Evolutionary conservation across 2,888 invertebrate species (phyloP).

Genomic region (Ferdinandea cuprea): DNA sequence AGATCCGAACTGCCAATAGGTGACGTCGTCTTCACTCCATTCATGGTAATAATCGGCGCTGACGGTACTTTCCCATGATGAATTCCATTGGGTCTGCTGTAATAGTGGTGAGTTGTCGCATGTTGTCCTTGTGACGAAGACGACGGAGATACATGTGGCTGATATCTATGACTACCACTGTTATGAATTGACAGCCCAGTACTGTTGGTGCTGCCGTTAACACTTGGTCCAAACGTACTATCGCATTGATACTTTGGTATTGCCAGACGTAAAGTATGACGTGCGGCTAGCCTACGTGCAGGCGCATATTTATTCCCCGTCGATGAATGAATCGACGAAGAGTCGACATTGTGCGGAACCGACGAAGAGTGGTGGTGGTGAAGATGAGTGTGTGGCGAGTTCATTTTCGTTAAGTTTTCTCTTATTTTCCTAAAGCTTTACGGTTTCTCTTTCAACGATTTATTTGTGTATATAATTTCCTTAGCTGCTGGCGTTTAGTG

Average conservation of each 20-base stretch:
- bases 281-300: constrained; percentile 82
- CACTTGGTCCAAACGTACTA: constrained; percentile 62
- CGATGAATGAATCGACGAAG: constrained; percentile 51
- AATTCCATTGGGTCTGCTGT: constrained; percentile 51
- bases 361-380: constrained; percentile 54
- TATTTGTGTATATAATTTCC: constrained; percentile 12
- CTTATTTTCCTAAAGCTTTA: constrained; percentile 43
- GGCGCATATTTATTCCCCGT: constrained; percentile 81
- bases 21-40: constrained; percentile 54
- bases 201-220: constrained; percentile 50
- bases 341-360: constrained; percentile 19
- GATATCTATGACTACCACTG: constrained; percentile 43
- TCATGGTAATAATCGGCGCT: constrained; percentile 62
- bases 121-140: constrained; percentile 54
- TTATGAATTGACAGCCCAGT: constrained; percentile 37
- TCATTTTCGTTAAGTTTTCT: constrained; percentile 60
- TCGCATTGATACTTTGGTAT: constrained; percentile 82
- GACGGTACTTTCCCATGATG: constrained; percentile 57
- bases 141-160: constrained; percentile 63
- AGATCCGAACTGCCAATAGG: constrained; percentile 43
- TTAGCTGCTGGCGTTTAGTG: constrained; percentile 9
- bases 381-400: constrained; percentile 64
- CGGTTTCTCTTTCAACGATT: constrained; percentile 9
- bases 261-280: constrained; percentile 82
- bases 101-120: constrained; percentile 31